Evolutionary conservation across 2,888 invertebrate genomes (phyloP).

Genomic region (Prenolepis imparis): DNA sequence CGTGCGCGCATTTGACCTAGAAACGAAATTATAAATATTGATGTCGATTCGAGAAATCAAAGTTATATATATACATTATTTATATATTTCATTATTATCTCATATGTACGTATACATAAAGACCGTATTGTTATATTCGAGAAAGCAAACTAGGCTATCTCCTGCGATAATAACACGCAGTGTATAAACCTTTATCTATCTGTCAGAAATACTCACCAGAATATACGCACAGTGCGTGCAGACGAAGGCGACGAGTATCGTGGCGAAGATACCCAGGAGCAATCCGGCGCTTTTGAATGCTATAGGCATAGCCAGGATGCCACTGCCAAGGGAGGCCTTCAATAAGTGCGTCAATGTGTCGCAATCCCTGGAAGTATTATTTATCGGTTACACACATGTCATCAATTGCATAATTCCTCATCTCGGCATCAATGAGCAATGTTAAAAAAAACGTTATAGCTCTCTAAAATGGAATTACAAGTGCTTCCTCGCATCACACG

Average conservation of each 20-base stretch:
- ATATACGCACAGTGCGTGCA: conserved; percentile 98
- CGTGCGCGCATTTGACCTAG: conserved; percentile 94
- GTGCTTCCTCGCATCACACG: background rate
- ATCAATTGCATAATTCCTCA: background rate
- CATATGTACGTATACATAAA: too few species aligned
- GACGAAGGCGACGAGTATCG: conserved; percentile 94
- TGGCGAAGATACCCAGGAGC: conserved; percentile 93
- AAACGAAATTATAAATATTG: conserved; percentile 44
- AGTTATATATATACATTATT: background rate
- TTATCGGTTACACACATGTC: background rate
- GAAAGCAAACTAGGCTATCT: background rate
- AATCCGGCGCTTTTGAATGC: conserved; percentile 96
- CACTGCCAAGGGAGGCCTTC: conserved; percentile 98
- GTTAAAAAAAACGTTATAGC: conserved; percentile 3
- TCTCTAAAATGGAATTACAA: background rate
- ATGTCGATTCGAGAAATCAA: background rate
- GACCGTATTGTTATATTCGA: background rate
- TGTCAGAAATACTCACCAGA: conserved; percentile 88
- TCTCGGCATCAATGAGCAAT: background rate
- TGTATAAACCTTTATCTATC: conserved; percentile 17
- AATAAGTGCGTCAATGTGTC: conserved; percentile 97
- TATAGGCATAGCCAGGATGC: conserved; percentile 97
- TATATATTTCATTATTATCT: too few species aligned
- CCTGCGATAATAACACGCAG: background rate
- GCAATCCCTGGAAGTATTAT: conserved; percentile 90